Evolutionary conservation across 92 coral and sea anemone genomes (phyloP).

Genomic region (Phenganax stokvisi): DNA sequence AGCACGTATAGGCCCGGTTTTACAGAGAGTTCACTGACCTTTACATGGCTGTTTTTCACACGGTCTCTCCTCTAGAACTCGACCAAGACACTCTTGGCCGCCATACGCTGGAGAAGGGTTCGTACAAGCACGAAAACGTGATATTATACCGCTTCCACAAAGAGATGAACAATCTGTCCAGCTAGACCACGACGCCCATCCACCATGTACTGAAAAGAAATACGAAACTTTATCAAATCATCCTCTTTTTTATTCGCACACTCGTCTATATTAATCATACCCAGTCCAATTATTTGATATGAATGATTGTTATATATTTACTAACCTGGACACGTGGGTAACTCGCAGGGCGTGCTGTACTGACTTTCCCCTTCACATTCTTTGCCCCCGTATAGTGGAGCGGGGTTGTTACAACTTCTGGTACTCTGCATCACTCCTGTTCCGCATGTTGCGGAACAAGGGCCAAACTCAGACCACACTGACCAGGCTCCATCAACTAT

Average conservation of each 20-base stretch:
- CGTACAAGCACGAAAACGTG: conserved; percentile 29
- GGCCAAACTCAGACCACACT: conserved; percentile 14
- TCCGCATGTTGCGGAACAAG: conserved; percentile 18
- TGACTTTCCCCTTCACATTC: conserved; percentile 9
- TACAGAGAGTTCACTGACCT: not conserved
- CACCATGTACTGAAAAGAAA: conserved; percentile 3
- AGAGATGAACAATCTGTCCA: conserved; percentile 16
- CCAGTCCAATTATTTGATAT: too few species aligned
- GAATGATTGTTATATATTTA: not conserved
- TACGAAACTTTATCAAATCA: not conserved
- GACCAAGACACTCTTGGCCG: conserved; percentile 27
- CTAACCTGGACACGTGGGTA: conserved; percentile 7
- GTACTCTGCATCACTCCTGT: not conserved
- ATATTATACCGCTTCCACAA: conserved; percentile 18
- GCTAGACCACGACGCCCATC: conserved; percentile 22
- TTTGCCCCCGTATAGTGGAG: conserved; percentile 5
- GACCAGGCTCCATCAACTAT: conserved; percentile 17
- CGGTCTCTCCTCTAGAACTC: not conserved
- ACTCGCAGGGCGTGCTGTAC: not conserved
- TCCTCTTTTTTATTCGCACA: not conserved
- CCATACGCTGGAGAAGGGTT: conserved; percentile 30
- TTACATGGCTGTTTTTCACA: conserved; percentile 4
- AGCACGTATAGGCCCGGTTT: not conserved
- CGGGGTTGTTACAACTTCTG: conserved; percentile 22
- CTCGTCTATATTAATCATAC: not conserved